These are phyloP conservation scores for Brotula barbata DNA, from an alignment of 2,797 vertebrate species.

Conservation along the genomic window DNA sequence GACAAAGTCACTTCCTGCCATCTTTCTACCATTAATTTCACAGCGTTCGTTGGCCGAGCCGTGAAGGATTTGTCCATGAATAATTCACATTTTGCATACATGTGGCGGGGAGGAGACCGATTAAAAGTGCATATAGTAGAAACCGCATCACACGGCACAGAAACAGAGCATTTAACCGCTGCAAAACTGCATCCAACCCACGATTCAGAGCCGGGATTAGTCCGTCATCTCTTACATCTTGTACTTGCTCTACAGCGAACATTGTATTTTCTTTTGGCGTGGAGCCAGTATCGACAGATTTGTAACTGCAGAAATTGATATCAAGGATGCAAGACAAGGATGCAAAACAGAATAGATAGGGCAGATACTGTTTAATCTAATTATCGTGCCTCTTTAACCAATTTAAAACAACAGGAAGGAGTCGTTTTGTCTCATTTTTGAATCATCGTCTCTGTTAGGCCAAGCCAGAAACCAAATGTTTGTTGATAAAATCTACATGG, in stretches of 20 bases:
- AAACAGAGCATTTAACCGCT: too few relatives aligned
- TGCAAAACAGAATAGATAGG: background rate
- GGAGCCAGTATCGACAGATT: constrained; percentile 1
- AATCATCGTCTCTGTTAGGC: constrained; percentile 33
- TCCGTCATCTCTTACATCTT: background rate
- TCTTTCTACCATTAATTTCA: constrained; percentile 25
- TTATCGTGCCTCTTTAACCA: constrained; percentile 29
- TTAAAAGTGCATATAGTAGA: constrained; percentile 24
- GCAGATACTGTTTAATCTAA: constrained; percentile 29
- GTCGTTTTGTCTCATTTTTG: constrained; percentile 21
- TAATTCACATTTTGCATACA: constrained; percentile 57
- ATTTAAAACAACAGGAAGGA: constrained; percentile 18
- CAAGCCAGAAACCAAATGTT: constrained; percentile 44
- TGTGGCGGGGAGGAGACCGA: constrained; percentile 5
- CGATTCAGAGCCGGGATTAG: constrained; percentile 14
- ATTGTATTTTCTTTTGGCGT: constrained; percentile 6
- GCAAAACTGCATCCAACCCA: constrained; percentile 4
- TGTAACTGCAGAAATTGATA: constrained; percentile 13
- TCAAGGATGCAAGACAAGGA: constrained; percentile 7
- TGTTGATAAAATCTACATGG: constrained; percentile 61
- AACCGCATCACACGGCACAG: constrained; percentile 16
- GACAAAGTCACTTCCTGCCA: constrained; percentile 5
- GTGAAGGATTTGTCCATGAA: constrained; percentile 41
- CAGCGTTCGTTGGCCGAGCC: constrained; percentile 26
- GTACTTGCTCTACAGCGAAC: background rate